These are phyloP conservation scores for Ceyx melanurus DNA, from an alignment of 2,113 vertebrate genomes.

Conservation along the genomic window DNA sequence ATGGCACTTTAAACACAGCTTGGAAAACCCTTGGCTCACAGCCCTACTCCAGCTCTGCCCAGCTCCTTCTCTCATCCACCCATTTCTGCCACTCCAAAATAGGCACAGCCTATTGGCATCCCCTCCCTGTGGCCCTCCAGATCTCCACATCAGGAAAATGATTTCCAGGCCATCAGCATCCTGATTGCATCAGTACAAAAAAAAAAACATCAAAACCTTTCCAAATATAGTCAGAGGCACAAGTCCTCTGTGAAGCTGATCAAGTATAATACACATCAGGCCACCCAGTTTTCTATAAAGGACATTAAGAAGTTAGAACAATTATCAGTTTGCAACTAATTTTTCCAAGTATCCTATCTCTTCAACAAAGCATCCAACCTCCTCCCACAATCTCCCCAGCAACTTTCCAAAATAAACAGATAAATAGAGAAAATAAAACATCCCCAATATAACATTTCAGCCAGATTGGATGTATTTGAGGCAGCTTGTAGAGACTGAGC, in stretches of 20 bases:
- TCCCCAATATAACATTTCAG: not conserved
- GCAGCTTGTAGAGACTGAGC: not conserved
- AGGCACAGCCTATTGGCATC: slow-evolving; percentile 24
- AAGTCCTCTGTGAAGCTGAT: not conserved
- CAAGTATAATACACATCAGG: slow-evolving; percentile 25
- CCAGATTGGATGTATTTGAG: not conserved
- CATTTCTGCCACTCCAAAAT: not conserved
- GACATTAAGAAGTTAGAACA: slow-evolving; percentile 38
- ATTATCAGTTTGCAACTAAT: slow-evolving; percentile 32
- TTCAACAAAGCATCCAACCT: slow-evolving; percentile 5
- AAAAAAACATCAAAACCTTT: not conserved
- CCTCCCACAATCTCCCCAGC: slow-evolving; percentile 40
- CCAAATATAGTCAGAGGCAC: slow-evolving; percentile 66
- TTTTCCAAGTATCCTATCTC: slow-evolving; percentile 48
- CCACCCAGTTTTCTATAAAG: slow-evolving; percentile 43
- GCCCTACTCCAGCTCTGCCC: not conserved
- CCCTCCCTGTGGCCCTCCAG: not conserved
- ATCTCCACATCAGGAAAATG: slow-evolving; percentile 13
- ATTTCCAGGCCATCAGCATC: slow-evolving; percentile 34
- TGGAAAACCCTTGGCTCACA: slow-evolving; percentile 29
- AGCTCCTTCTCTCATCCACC: not conserved
- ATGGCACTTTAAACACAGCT: not conserved
- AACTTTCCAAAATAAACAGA: slow-evolving; percentile 64
- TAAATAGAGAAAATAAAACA: slow-evolving; percentile 39
- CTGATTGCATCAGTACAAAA: slow-evolving; percentile 16